Conservation (phyloP, 2,888 invertebrate genomes). For the Drosophila niveifrons region DNA sequence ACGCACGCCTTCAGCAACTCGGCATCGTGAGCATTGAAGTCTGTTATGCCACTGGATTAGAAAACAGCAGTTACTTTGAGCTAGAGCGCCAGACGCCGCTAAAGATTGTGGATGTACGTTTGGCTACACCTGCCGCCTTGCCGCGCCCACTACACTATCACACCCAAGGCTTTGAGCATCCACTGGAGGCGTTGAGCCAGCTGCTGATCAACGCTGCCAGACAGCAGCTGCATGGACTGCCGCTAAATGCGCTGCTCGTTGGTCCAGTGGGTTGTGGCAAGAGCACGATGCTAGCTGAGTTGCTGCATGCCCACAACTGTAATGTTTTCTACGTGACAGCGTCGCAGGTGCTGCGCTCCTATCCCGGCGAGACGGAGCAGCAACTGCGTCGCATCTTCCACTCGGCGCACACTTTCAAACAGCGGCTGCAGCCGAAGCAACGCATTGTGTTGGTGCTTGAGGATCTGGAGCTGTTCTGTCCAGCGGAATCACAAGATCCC, state of each 20-base stretch:
- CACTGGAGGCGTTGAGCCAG: slow-evolving; percentile 69
- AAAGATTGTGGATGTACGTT: slow-evolving; percentile 65
- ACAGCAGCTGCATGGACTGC: slow-evolving; percentile 31
- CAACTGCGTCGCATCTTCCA: slow-evolving; percentile 86
- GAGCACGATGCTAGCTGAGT: slow-evolving; percentile 86
- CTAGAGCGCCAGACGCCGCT: slow-evolving; percentile 58
- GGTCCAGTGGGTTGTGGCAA: slow-evolving; percentile 88
- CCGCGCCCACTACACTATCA: slow-evolving; percentile 19
- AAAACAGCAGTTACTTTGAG: slow-evolving; percentile 48
- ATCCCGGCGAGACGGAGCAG: slow-evolving; percentile 87
- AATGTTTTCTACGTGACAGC: slow-evolving; percentile 86
- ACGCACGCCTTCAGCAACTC: slow-evolving; percentile 37
- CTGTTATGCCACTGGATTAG: slow-evolving; percentile 27
- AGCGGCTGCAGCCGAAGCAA: slow-evolving; percentile 75
- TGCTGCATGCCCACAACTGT: slow-evolving; percentile 85
- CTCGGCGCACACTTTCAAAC: slow-evolving; percentile 81
- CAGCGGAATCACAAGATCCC: slow-evolving; percentile 72
- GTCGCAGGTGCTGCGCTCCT: slow-evolving; percentile 85
- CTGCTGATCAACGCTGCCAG: slow-evolving; percentile 49
- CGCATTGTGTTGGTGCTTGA: slow-evolving; percentile 85
- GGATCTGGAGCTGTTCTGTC: slow-evolving; percentile 85
- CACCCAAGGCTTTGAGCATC: slow-evolving; percentile 68
- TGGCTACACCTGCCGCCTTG: slow-evolving; percentile 31
- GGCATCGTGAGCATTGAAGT: slow-evolving; percentile 73
- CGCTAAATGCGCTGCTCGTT: slow-evolving; percentile 76